phyloP scores from a whole-genome alignment of 2,888 invertebrate genomes.

The Archips crataeganus region DNA sequence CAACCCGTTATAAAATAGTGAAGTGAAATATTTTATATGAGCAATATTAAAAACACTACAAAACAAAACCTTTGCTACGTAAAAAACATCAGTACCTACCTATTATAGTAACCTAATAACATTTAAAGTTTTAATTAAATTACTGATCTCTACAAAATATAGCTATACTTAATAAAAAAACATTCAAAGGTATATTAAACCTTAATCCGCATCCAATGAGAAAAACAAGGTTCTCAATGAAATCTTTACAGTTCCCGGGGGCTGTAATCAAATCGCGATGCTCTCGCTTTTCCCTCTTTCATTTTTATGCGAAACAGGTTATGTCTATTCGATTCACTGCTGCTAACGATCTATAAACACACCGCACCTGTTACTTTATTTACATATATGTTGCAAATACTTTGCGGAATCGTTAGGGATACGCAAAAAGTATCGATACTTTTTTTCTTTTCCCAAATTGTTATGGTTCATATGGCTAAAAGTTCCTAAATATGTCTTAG shows the following conservation, averaged over 20 bases:
- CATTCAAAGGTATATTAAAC: conserved; percentile 10
- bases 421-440: too few relatives aligned
- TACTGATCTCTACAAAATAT: background rate
- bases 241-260: conserved; percentile 32
- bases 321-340: conserved; percentile 22
- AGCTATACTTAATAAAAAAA: background rate
- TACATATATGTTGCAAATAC: conserved; percentile 9
- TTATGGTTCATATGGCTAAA: too few relatives aligned
- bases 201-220: conserved; percentile 26
- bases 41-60: background rate
- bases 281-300: conserved; percentile 14
- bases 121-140: background rate
- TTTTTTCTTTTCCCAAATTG: too few relatives aligned
- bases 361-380: conserved; percentile 10
- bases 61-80: background rate
- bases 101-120: background rate
- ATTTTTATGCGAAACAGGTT: conserved; percentile 30
- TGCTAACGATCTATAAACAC: conserved; percentile 15
- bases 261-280: conserved; percentile 36
- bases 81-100: background rate
- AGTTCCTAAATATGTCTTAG: too few relatives aligned
- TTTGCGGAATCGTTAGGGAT: too few relatives aligned
- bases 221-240: conserved; percentile 36
- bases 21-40: too few relatives aligned
- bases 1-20: too few relatives aligned